These are phyloP conservation scores for Mesodorylaimus sp. DNA, from an alignment of 2,888 invertebrate species.

Conservation along the genomic window DNA sequence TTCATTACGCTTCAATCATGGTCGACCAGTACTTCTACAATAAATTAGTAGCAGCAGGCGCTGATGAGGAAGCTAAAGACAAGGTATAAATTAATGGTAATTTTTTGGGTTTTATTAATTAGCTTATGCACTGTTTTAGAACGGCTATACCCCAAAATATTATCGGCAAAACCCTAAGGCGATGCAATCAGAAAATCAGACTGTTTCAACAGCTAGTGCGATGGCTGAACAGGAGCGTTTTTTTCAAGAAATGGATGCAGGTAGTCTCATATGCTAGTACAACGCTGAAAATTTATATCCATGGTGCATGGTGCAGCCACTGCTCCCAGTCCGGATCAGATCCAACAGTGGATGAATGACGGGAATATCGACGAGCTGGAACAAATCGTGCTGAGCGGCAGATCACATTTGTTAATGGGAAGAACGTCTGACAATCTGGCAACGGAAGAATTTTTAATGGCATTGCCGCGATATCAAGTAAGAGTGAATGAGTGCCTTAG, in stretches of 20 bases:
- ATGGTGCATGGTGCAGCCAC: neutral
- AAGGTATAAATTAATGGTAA: slow-evolving; percentile 14
- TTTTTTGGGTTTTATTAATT: neutral
- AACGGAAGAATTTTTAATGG: slow-evolving; percentile 64
- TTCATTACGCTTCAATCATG: slow-evolving; percentile 58
- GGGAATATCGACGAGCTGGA: slow-evolving; percentile 19
- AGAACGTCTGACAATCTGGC: slow-evolving; percentile 67
- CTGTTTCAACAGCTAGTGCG: no score
- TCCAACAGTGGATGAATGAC: slow-evolving; percentile 13
- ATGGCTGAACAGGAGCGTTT: no score
- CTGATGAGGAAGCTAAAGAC: slow-evolving; percentile 21
- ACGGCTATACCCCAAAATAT: no score
- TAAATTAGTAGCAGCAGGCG: slow-evolving; percentile 22
- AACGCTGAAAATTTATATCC: neutral
- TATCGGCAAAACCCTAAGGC: no score
- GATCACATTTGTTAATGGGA: slow-evolving; percentile 41
- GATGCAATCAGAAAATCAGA: no score
- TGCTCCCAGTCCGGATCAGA: slow-evolving; percentile 3
- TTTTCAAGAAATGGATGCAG: no score
- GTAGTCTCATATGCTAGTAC: no score
- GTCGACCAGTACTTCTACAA: slow-evolving; percentile 19
- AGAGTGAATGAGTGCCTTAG: neutral
- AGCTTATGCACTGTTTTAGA: neutral
- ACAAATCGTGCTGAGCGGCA: slow-evolving; percentile 22
- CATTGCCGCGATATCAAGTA: slow-evolving; percentile 69